Evolutionary conservation across 1,140 invertebrate species (phyloP).

Genomic region (Drosophila nannoptera): DNA sequence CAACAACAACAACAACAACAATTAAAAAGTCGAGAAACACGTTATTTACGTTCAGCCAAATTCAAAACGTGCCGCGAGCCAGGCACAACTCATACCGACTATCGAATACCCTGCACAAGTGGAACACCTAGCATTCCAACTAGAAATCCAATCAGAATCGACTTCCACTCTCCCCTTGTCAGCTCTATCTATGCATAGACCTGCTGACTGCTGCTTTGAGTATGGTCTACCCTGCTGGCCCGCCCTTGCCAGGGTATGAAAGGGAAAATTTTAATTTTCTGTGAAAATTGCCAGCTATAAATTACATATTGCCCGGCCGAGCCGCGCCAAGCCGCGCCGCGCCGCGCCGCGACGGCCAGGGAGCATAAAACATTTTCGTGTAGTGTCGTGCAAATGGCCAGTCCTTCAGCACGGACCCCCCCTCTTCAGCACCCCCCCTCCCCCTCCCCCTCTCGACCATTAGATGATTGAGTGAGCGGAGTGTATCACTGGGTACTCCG

Average conservation of each 20-base stretch:
- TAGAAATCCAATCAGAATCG: too few species aligned
- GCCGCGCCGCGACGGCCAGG: constrained; percentile 23
- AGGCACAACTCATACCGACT: constrained; percentile 10
- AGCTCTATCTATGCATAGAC: too few species aligned
- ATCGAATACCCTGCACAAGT: not conserved
- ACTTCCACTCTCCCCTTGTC: too few species aligned
- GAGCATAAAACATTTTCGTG: constrained; percentile 56
- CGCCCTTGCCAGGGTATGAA: not conserved
- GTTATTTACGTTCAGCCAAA: constrained; percentile 44
- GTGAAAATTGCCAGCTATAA: constrained; percentile 57
- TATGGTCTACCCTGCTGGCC: not conserved
- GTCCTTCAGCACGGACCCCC: not conserved
- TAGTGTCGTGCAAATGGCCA: constrained; percentile 50
- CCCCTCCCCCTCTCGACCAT: not conserved
- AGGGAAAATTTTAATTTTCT: constrained; percentile 53
- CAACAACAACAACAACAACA: constrained; percentile 29
- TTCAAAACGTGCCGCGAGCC: constrained; percentile 40
- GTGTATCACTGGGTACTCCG: constrained; percentile 4
- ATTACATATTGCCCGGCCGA: constrained; percentile 50
- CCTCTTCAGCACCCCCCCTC: too few species aligned
- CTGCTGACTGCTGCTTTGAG: too few species aligned
- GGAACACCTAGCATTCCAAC: too few species aligned
- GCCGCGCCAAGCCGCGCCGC: too few species aligned
- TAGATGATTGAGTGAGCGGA: constrained; percentile 26
- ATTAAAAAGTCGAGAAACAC: constrained; percentile 41